Base-by-base conservation (phyloP, 92 coral and sea anemone species). In the Chrysogorgia sp. region DNA sequence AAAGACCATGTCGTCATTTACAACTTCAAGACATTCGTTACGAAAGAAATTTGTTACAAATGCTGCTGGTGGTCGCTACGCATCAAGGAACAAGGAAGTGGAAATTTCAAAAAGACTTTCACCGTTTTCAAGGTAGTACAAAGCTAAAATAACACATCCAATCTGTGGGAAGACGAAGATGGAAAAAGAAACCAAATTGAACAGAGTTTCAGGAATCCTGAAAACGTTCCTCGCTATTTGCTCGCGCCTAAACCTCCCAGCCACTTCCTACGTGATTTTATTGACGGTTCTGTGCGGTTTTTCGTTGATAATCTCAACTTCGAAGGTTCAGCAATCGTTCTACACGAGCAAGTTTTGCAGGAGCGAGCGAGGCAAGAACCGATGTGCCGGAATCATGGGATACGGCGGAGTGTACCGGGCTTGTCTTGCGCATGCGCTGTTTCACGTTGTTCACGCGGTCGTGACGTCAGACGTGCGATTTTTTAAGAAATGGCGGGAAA, bases 371-470 rank as follows among this genome's bases (percentile, higher is more conserved):
- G 72, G 80, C 8, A 34, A 79, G 50, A 63, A 32, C 23, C 82
- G 82, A 25, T 92, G 96, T 33, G 83, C 69, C 28, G 85, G 66
- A 41, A 50, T 92, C 7, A 71, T 81, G 29, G 97, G 97, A n/a
- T 85, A 87, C 66, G 63, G 84, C 10, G 96, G 92, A 2, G 96
- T 90, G 7, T 90, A 90, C 77, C 86, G 97, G 1, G 62, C 83
- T 10, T 90, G 87, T 81, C 82, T 90, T 62, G 87, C 89, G 22
- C 63, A 82, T 26, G 89, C 88, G 33, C 34, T 81, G 62, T 87
- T 90, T 70, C 89, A 75, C 74, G 75, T 92, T 23, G 34, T 67
- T 3, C 70, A 85, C 72, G 71, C 97, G 0, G 50, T 84, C 63
- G 14, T 80, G n/a, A 63, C 86, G 55, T 60, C 86, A 56, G 90